Conservation (phyloP, 2,113 vertebrate species). For the Larimichthys polyactis region DNA sequence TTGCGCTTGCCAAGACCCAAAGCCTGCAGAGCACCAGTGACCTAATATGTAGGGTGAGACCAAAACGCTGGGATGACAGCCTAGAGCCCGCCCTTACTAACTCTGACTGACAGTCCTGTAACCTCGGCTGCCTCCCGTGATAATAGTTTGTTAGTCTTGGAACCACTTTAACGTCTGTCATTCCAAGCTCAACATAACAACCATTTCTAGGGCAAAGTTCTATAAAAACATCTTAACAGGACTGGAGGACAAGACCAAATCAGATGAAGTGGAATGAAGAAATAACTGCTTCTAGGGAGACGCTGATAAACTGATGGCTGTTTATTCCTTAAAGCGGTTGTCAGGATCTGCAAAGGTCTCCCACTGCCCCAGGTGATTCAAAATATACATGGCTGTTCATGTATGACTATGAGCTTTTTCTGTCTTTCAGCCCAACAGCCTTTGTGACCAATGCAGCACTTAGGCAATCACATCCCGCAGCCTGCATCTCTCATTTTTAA, state of each 20-base stretch:
- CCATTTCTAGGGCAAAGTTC: slow-evolving; percentile 39
- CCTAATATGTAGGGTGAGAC: slow-evolving; percentile 74
- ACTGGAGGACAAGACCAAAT: slow-evolving; percentile 27
- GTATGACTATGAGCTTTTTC: slow-evolving; percentile 2
- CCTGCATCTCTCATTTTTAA: slow-evolving; percentile 36
- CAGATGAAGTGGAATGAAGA: slow-evolving; percentile 33
- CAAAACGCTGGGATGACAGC: slow-evolving; percentile 57
- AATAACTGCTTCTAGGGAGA: slow-evolving; percentile 24
- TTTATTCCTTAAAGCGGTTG: slow-evolving; percentile 37
- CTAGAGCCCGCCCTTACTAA: slow-evolving; percentile 68
- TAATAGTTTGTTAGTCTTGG: slow-evolving; percentile 55
- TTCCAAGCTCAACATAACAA: slow-evolving; percentile 51
- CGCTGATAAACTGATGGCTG: slow-evolving; percentile 21
- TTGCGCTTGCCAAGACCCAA: slow-evolving; percentile 43
- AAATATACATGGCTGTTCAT: slow-evolving; percentile 24
- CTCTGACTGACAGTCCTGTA: slow-evolving; percentile 71
- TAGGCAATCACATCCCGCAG: slow-evolving; percentile 35
- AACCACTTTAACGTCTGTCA: slow-evolving; percentile 65
- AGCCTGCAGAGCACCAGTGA: slow-evolving; percentile 69
- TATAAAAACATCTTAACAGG: slow-evolving; percentile 23
- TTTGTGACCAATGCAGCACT: slow-evolving; percentile 34
- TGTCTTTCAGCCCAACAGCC: slow-evolving; percentile 10
- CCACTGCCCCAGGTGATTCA: slow-evolving; percentile 11
- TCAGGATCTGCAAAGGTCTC: slow-evolving; percentile 45
- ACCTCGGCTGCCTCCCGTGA: slow-evolving; percentile 63